Base-by-base conservation (phyloP, 2,797 vertebrate genomes). In the Platalea minor region DNA sequence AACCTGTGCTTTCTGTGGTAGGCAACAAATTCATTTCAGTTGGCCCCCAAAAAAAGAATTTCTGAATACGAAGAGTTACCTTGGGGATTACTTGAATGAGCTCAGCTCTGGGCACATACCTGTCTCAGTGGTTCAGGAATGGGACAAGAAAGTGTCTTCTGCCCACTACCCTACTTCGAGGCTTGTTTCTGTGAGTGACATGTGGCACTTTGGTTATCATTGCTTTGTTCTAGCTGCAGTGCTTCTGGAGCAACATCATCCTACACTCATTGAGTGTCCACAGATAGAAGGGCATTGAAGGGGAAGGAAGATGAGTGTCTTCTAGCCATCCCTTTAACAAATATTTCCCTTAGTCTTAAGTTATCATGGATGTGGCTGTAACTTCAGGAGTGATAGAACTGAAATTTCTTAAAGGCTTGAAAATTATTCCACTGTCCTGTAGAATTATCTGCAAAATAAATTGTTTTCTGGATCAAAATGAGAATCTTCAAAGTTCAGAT, bases 361-460 rank as follows among this genome's bases (percentile, higher is more conserved):
- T 82, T 78, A 45, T 35, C 2, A 0, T 31, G 46, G 33, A 56
- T 82, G 28, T 79, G 46, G 9, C 65, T 80, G 33, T 81, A 91
- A 73, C 39, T 85, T 84, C 54, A 65, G n/a, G 69, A 35, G 8
- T 3, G 4, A 59, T 17, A 59, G 46, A 74, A 91, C 17, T 51
- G 29, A 35, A 50, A 64, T 79, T 93, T 60, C 70, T 83, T 79
- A 69, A 89, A 87, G 28, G 35, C 67, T 88, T 79, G 33, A 75
- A 63, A 92, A 73, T 67, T 24, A 53, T 83, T 79, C 13, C 33
- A 60, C 68, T 77, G 35, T 88, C 67, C 39, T 82, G 29, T 61
- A 70, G 24, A 85, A 85, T 2, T 61, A 73, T 46, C 33, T 85
- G 26, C 35, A 89, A 77, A 85, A 50, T 33, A 76, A 80, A 35